Conservation (phyloP, 2,888 invertebrate genomes). For the Apeira syringaria region DNA sequence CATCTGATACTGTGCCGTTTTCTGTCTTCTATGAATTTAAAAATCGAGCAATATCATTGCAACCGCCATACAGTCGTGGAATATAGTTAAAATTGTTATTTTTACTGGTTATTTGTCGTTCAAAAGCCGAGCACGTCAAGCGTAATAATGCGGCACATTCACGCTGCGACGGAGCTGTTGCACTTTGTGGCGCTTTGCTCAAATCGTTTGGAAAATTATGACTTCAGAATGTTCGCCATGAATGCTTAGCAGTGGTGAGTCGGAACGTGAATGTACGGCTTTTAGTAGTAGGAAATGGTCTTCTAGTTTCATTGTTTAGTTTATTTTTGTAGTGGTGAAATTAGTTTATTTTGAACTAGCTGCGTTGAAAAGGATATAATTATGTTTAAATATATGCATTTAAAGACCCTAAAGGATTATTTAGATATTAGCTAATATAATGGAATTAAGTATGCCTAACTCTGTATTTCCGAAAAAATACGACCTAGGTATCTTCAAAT, state of each 20-base stretch:
- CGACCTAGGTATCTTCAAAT: too few species aligned
- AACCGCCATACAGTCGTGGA: constrained; percentile 4
- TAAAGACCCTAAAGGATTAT: too few species aligned
- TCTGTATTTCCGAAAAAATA: too few species aligned
- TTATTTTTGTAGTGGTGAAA: too few species aligned
- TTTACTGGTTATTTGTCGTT: constrained; percentile 25
- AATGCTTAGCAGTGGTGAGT: constrained; percentile 7
- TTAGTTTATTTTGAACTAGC: too few species aligned
- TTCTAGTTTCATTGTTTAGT: too few species aligned
- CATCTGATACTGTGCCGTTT: too few species aligned
- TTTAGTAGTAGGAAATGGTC: constrained; percentile 1
- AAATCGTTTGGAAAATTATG: constrained; percentile 28
- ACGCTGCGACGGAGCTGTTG: constrained; percentile 18
- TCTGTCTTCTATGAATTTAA: too few species aligned
- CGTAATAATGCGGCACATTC: constrained; percentile 31
- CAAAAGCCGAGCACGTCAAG: constrained; percentile 28
- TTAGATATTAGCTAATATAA: too few species aligned
- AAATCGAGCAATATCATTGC: constrained; percentile 22
- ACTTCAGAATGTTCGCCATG: constrained; percentile 20
- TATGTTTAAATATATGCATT: too few species aligned
- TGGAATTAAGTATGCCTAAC: too few species aligned
- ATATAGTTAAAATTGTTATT: constrained; percentile 31
- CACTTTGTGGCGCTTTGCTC: constrained; percentile 24
- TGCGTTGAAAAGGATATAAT: too few species aligned
- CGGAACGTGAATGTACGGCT: constrained; percentile 9